Evolutionary conservation across 2,888 invertebrate species (phyloP), one percentile per base, ranked within the genome.

Genomic region (Catocala nupta): DNA sequence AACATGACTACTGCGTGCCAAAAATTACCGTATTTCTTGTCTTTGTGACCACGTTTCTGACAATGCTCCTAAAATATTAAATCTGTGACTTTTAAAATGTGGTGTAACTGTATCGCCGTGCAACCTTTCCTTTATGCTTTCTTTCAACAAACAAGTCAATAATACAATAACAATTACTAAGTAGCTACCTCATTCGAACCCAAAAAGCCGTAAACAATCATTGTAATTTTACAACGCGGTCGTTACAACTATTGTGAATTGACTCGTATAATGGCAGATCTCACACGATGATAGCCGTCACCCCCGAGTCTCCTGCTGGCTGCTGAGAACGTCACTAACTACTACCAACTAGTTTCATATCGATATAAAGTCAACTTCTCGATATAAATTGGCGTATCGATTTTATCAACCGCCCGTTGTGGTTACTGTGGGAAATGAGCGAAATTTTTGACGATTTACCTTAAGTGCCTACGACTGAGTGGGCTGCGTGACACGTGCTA

Each of bases 251-350:
- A 73, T 78, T 73, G 79, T 79, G 80, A 72, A 86, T 85, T 83
- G 84, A 83, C 82, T 86, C 81, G 81, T 84, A 84, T 88, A 86
- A 82, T 82, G 65, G 61, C 73, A 85, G 93, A 93, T 93, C 91
- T 93, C 93, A 89, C 93, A 93, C 88, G 88, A 76, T 87, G 93
- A 93, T 93, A 92, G 55, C 25, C 55, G 72, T 81, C 88, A 73
- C 89, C 90, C 90, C 87, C 84, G 78, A 83, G 71, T 74, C 79
- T 83, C 91, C 92, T 83, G 90, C 83, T 82, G 88, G 71, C 83
- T 87, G 86, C 86, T 90, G 92, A 90, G 90, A 92, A 92, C 90
- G 83, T 84, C 86, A 88, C 87, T 92, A 68, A 71, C 61, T 69
- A 80, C 80, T 81, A 84, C 80, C 75, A 52, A 63, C 65, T 25